Evolutionary conservation across 2,797 vertebrate genomes (phyloP).

Genomic region (Cebuella pygmaea): DNA sequence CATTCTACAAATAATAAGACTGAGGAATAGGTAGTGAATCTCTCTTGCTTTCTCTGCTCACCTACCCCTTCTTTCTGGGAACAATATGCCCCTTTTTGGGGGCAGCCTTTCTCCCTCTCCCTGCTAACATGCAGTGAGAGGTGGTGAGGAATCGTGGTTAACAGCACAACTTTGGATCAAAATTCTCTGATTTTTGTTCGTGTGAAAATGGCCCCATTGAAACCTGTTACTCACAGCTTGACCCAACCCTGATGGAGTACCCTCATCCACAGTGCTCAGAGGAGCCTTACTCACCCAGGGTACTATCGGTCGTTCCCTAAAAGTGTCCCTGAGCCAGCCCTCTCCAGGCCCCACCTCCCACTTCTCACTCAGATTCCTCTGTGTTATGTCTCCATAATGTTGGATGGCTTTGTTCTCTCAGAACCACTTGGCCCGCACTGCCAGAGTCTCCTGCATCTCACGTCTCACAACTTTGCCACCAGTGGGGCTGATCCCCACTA

Average conservation of each 20-base stretch:
- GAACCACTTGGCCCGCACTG: background rate
- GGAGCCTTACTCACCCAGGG: rapidly evolving
- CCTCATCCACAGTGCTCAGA: background rate
- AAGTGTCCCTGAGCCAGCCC: background rate
- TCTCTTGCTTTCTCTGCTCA: background rate
- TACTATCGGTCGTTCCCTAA: rapidly evolving
- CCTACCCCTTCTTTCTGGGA: background rate
- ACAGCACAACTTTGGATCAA: background rate
- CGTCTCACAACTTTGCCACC: background rate
- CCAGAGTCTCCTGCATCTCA: background rate
- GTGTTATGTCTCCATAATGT: rapidly evolving
- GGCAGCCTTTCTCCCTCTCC: background rate
- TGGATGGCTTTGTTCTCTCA: background rate
- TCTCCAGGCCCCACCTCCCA: rapidly evolving
- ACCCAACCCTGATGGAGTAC: background rate
- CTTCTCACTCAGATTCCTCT: background rate
- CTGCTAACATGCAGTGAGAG: background rate
- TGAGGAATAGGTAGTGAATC: background rate
- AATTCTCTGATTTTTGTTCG: background rate
- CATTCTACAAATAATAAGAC: rapidly evolving
- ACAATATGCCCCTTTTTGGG: background rate
- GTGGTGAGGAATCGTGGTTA: rapidly evolving
- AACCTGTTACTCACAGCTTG: background rate
- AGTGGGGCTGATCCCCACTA: background rate
- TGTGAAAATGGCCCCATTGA: background rate